Evolutionary conservation across 2,113 vertebrate species (phyloP), one percentile per base, ranked within the genome.

Genomic region (Cranoglanis bouderius): DNA sequence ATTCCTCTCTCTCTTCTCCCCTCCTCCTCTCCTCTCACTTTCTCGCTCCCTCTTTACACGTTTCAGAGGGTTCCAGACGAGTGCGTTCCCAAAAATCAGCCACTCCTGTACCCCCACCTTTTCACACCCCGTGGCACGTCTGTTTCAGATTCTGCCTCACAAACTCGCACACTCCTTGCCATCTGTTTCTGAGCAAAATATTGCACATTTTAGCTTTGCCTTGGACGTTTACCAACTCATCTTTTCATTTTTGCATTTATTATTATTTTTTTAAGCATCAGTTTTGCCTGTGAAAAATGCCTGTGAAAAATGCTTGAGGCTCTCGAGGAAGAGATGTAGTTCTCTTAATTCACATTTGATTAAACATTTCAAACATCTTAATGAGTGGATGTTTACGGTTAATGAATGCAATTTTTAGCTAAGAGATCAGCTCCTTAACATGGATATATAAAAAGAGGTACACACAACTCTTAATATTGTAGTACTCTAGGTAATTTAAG

Each of bases 121-220:
- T 96, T 95, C 95, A 96, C 95, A 96, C 95, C 94, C 95, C 93
- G 88, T 93, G 91, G 93, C 93, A 95, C 92, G 94, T 93, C 94
- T 95, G 94, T 89, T 90, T 90, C 89, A 90, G 87, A 91, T 89
- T 90, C 90, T 85, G 85, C 89, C 85, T 90, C 88, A 40, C 90
- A 92, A 91, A 87, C 88, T 90, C 90, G 88, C 80, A 85, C 88
- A 77, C 82, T 84, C 74, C 29, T 38, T 53, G 90, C 90, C 89
- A 92, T 92, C 91, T 92, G 91, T 92, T 92, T 92, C 88, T 92
- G 88, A 90, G 90, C 88, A 92, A 90, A 92, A 92, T 90, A 92
- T 92, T 92, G 91, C 90, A 85, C 82, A 51, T 90, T 90, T 91
- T 91, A 90, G 90, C 84, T 89, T 82, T 61, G 91, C 84, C 88